A percentile compares a stretch with the other conserved stretches of the same genome.
These are phyloP conservation scores for Ruditapes philippinarum DNA, from an alignment of 1,140 invertebrate genomes.

Conservation along the genomic window DNA sequence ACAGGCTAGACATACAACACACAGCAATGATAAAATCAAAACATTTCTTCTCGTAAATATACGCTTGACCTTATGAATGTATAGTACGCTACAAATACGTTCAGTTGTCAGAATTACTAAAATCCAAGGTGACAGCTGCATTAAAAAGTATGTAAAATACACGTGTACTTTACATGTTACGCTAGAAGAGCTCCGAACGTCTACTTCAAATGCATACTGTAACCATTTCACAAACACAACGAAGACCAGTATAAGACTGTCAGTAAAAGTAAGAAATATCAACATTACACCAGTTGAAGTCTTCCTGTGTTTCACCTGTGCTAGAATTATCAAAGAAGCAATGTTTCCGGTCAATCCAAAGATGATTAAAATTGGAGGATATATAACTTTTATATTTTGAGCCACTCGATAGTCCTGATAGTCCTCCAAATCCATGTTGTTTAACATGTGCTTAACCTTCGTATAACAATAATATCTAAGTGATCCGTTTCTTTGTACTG, in stretches of 20 bases:
- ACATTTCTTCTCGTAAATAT: neutral
- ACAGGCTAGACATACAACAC: neutral
- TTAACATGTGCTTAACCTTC: no score
- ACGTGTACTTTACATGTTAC: neutral
- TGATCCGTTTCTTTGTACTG: no score
- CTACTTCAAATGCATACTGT: neutral
- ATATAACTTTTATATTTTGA: neutral
- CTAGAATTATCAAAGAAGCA: neutral
- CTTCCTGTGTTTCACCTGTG: neutral
- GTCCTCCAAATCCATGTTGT: neutral
- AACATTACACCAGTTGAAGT: neutral
- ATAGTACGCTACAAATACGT: neutral
- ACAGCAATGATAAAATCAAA: neutral
- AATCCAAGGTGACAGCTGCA: neutral
- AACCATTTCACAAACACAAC: neutral
- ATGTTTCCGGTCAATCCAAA: neutral
- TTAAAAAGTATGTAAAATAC: neutral
- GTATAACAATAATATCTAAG: no score
- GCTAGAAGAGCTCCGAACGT: neutral
- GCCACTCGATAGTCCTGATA: neutral
- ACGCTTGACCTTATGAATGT: neutral
- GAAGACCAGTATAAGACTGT: neutral
- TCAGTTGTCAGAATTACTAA: neutral
- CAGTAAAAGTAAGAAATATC: neutral
- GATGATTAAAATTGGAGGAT: neutral